A percentile compares a stretch with the other conserved stretches of the same genome.
Conservation (phyloP, 1,140 invertebrate species). For the Procambarus virginalis region DNA sequence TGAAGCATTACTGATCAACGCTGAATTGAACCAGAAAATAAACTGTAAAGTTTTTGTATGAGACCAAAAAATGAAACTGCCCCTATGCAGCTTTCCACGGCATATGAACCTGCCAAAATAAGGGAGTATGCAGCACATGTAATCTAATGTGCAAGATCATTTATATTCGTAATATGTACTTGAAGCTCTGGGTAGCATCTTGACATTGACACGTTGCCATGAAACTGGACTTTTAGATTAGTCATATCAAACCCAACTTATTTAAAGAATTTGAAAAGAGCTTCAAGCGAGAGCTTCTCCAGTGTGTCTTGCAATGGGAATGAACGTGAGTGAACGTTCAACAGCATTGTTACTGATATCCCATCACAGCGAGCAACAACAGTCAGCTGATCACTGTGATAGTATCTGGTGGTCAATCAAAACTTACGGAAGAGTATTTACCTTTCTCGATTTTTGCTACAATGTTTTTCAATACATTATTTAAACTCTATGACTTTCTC, state of each 20-base stretch:
- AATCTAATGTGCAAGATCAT: slow-evolving; percentile 32
- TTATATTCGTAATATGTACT: slow-evolving; percentile 9
- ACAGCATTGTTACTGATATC: not conserved
- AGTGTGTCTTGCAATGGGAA: slow-evolving; percentile 14
- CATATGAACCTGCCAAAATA: slow-evolving; percentile 15
- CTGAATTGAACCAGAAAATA: slow-evolving; percentile 39
- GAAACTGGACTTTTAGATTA: slow-evolving; percentile 15
- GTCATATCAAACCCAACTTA: not conserved
- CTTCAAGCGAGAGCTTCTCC: not conserved
- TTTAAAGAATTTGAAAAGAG: not conserved
- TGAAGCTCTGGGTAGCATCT: slow-evolving; percentile 6
- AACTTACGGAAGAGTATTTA: not conserved
- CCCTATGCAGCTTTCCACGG: not conserved
- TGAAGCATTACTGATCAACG: slow-evolving; percentile 21
- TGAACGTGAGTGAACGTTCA: slow-evolving; percentile 22
- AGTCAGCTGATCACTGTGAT: slow-evolving; percentile 16
- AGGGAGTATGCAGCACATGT: slow-evolving; percentile 17
- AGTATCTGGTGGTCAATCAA: not conserved
- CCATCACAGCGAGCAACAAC: not conserved
- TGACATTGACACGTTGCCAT: slow-evolving; percentile 22
- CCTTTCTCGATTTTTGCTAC: slow-evolving; percentile 2
- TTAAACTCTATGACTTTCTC: slow-evolving; percentile 39
- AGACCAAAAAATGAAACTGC: not conserved
- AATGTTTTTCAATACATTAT: slow-evolving; percentile 25
- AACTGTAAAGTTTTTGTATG: slow-evolving; percentile 17